These are phyloP conservation scores for Percina caprodes DNA, from an alignment of 2,113 vertebrate genomes.

Conservation along the genomic window DNA sequence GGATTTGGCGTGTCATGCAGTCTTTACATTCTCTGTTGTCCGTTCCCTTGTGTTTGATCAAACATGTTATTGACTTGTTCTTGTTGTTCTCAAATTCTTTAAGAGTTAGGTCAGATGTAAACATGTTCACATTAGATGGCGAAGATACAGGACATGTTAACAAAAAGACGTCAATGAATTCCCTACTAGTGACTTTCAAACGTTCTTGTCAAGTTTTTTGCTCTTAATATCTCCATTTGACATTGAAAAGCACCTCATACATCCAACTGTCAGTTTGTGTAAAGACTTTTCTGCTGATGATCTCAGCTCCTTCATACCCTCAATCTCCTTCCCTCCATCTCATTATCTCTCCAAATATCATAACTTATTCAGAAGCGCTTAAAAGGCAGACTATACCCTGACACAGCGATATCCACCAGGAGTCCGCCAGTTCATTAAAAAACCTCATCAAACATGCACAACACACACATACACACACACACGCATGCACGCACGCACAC, in stretches of 20 bases:
- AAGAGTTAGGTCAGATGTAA: not conserved
- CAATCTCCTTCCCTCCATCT: slow-evolving; percentile 92
- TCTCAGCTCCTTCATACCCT: slow-evolving; percentile 84
- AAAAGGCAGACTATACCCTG: slow-evolving; percentile 79
- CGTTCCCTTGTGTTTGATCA: not conserved
- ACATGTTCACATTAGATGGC: not conserved
- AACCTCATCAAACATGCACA: slow-evolving; percentile 77
- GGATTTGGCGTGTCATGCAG: not conserved
- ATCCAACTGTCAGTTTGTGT: slow-evolving; percentile 63
- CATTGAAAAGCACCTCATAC: slow-evolving; percentile 62
- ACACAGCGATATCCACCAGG: slow-evolving; percentile 77
- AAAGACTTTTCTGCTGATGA: slow-evolving; percentile 91
- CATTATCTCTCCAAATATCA: slow-evolving; percentile 84
- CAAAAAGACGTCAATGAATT: not conserved
- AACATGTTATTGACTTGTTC: too few species aligned
- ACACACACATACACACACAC: slow-evolving; percentile 54
- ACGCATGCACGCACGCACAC: slow-evolving; percentile 11
- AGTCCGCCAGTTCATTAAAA: slow-evolving; percentile 90
- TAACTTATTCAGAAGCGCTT: slow-evolving; percentile 82
- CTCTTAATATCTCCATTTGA: slow-evolving; percentile 49
- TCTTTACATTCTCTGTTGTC: not conserved
- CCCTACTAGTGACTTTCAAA: not conserved
- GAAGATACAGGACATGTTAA: not conserved
- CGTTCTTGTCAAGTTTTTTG: slow-evolving; percentile 17
- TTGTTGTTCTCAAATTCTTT: not conserved